Percentiles rank a stretch among this genome's conserved stretches.
phyloP scores from a whole-genome alignment of 2,797 vertebrate species.

The Spheniscus humboldti region DNA sequence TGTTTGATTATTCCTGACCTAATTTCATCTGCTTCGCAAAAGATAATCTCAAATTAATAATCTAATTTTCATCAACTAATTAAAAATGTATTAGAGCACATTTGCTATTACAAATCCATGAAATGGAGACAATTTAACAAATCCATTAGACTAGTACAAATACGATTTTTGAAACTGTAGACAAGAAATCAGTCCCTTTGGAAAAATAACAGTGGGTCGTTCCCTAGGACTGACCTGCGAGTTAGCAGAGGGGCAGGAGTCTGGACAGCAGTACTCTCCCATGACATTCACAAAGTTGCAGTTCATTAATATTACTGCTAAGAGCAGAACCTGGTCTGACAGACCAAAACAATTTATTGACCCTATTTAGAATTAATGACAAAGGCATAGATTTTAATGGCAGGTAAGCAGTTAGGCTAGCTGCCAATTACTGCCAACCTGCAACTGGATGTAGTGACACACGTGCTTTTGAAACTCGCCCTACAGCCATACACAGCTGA shows the following conservation, averaged over 20 bases:
- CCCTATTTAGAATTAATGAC: background rate
- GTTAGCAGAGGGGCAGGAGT: background rate
- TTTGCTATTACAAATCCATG: background rate
- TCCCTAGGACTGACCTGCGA: background rate
- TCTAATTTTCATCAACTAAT: constrained; percentile 22
- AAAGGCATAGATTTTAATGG: background rate
- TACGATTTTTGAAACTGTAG: background rate
- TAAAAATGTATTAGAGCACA: background rate
- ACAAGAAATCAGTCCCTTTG: background rate
- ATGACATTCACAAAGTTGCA: constrained; percentile 21
- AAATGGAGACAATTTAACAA: background rate
- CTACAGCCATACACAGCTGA: background rate
- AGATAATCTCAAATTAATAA: constrained; percentile 7
- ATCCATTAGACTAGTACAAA: constrained; percentile 6
- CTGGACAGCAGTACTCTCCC: constrained; percentile 12
- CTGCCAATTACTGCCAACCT: background rate
- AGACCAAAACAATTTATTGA: constrained; percentile 7
- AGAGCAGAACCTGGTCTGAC: constrained; percentile 6
- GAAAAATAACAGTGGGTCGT: background rate
- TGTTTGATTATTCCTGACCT: background rate
- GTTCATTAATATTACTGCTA: constrained; percentile 38
- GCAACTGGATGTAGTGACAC: background rate
- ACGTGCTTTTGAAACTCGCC: background rate
- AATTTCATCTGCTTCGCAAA: constrained; percentile 30
- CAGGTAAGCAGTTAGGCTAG: background rate